Conservation (phyloP, 2,113 vertebrate genomes). For the Herpailurus yagouaroundi region DNA sequence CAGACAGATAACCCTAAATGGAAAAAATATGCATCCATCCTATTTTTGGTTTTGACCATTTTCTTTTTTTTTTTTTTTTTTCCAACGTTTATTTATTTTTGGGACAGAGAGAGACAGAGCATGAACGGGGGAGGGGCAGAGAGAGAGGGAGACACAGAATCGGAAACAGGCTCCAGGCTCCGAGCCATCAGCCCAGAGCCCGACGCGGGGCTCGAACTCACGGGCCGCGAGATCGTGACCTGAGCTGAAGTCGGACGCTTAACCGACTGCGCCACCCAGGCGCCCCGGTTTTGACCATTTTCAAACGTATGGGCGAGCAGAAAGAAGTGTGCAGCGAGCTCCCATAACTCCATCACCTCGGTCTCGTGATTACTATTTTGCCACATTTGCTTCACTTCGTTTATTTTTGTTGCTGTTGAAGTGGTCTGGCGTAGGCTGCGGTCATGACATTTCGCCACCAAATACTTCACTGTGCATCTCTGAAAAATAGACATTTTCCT, state of each 20-base stretch:
- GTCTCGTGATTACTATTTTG: not conserved
- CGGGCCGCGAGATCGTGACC: no score
- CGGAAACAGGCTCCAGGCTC: no score
- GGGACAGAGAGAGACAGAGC: no score
- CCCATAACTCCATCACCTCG: not conserved
- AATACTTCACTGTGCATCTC: not conserved
- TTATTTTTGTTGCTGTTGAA: not conserved
- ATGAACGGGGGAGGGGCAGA: no score
- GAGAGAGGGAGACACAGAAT: no score
- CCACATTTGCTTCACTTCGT: not conserved
- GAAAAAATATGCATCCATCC: not conserved
- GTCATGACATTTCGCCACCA: not conserved
- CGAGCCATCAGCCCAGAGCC: no score
- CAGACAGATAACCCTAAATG: not conserved
- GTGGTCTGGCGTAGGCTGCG: not conserved
- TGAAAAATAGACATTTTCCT: constrained; percentile 31
- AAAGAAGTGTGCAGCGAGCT: not conserved
- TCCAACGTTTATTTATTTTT: no score
- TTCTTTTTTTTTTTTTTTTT: not conserved
- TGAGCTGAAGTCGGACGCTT: no score
- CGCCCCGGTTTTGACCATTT: not conserved
- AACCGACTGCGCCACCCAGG: no score
- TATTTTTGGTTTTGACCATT: not conserved
- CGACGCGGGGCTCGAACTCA: no score
- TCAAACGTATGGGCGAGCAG: not conserved